These are phyloP conservation scores for Kryptopterus vitreolus DNA, from an alignment of 2,797 vertebrate species.

Conservation along the genomic window DNA sequence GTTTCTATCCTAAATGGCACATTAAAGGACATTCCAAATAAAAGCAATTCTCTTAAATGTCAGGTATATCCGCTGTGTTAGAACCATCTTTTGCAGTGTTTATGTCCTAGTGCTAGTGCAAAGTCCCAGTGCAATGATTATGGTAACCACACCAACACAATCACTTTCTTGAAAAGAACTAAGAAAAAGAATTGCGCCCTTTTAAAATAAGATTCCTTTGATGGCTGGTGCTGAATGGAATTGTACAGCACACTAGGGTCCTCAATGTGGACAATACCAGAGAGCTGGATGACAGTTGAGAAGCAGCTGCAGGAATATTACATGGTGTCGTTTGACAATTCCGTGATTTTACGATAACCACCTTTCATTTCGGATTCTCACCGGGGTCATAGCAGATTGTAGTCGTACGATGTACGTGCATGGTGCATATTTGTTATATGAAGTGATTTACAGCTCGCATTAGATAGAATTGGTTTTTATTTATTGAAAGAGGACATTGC, in stretches of 20 bases:
- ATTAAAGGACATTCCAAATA: background rate
- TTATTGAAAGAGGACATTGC: no score
- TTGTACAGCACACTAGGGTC: background rate
- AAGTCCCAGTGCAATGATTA: background rate
- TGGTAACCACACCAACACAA: slow-evolving; percentile 2
- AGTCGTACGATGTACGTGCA: background rate
- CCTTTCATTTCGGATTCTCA: background rate
- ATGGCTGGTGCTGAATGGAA: slow-evolving; percentile 1
- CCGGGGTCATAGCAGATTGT: background rate
- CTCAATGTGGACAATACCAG: background rate
- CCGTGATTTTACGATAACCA: background rate
- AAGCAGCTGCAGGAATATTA: slow-evolving; percentile 14
- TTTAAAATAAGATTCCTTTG: slow-evolving; percentile 10
- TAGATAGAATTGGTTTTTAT: no score
- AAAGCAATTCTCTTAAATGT: background rate
- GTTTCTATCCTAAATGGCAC: background rate
- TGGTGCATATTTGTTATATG: background rate
- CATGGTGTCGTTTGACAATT: background rate
- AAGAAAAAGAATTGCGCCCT: background rate
- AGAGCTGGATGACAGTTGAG: background rate
- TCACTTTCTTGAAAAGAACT: slow-evolving; percentile 21
- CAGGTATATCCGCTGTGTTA: background rate
- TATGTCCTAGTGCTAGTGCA: no score
- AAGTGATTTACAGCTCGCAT: background rate
- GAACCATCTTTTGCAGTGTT: background rate